Evolutionary conservation across 2,888 invertebrate genomes (phyloP), one percentile per base, ranked within the genome.

Genomic region (Leptopterna dolabrata): DNA sequence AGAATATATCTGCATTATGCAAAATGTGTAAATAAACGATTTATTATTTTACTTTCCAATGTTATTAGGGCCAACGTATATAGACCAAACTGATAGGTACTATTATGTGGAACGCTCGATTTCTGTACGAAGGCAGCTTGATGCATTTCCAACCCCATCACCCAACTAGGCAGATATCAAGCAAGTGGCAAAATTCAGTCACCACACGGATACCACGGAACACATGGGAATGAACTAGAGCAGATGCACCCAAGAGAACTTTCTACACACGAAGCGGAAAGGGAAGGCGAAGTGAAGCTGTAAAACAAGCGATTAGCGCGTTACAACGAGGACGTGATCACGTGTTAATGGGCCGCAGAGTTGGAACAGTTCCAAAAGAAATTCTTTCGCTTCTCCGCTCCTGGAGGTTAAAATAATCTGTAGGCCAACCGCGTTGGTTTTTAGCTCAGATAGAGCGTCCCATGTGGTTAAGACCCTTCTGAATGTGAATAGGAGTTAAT

Each of bases 321-420:
- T 73, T 29, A 73, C 73, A 41, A 73, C 73, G 73, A 41, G 73
- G 73, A 73, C 73, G 73, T 73, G 73, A 73, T 73, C 73, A 73
- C 73, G 73, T 73, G 73, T 73, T 73, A 73, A 73, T 73, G 73
- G 73, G 73, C 73, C 73, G 73, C 73, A 29, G 73, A 7, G 73
- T 73, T 73, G 30, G 73, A 30, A n/a, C 73, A 16, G 30, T 29
- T 73, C 73, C 73, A 73, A 73, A 73, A 30, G 73, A 41, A 63
- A 73, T 73, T 73, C 73, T 73, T 73, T 36, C 71, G 71, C 71
- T 30, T 27, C 30, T 16, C 73, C 36, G 73, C 14, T 29, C n/a
- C 73, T 73, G 73, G 73, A 73, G 73, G 41, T 73, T 73, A 63
- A 63, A 63, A 63, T 63, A 63, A 63, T 63, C 63, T 63, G 63